These are phyloP conservation scores for Hyppa rectilinea DNA, from an alignment of 2,888 invertebrate genomes.

Conservation along the genomic window DNA sequence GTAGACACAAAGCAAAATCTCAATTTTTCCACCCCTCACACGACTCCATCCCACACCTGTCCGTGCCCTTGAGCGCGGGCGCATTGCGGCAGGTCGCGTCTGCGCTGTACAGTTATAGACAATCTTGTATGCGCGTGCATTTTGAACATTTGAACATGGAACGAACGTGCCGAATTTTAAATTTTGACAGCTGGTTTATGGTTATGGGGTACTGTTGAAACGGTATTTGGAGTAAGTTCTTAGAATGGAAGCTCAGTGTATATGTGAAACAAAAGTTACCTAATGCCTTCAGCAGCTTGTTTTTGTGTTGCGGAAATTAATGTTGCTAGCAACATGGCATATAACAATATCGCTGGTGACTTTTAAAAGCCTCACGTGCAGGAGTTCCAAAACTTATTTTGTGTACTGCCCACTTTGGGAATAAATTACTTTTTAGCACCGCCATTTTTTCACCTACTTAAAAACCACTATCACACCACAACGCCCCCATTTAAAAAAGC, in stretches of 20 bases:
- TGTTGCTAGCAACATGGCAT: not conserved
- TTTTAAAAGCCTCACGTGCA: too few species aligned
- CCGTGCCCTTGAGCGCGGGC: slow-evolving; percentile 84
- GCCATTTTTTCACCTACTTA: too few species aligned
- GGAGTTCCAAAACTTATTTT: too few species aligned
- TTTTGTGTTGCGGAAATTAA: not conserved
- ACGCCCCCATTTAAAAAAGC: too few species aligned
- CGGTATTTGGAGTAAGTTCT: slow-evolving; percentile 26
- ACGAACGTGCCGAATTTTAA: slow-evolving; percentile 58
- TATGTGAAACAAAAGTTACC: not conserved
- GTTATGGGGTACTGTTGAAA: slow-evolving; percentile 24
- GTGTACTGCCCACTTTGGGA: too few species aligned
- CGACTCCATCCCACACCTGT: slow-evolving; percentile 36
- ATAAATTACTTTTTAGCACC: too few species aligned
- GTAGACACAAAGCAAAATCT: slow-evolving; percentile 15
- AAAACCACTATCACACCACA: too few species aligned
- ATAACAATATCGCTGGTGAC: not conserved
- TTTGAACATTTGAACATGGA: slow-evolving; percentile 48
- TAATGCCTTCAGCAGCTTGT: not conserved
- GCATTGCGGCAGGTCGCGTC: slow-evolving; percentile 87
- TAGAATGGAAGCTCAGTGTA: not conserved
- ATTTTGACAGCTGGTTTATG: slow-evolving; percentile 39
- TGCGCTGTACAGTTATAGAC: slow-evolving; percentile 78
- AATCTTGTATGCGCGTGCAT: slow-evolving; percentile 61
- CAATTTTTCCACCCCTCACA: not conserved